Evolutionary conservation across 2,113 vertebrate species (phyloP).

Genomic region (Stigmatopora nigra): DNA sequence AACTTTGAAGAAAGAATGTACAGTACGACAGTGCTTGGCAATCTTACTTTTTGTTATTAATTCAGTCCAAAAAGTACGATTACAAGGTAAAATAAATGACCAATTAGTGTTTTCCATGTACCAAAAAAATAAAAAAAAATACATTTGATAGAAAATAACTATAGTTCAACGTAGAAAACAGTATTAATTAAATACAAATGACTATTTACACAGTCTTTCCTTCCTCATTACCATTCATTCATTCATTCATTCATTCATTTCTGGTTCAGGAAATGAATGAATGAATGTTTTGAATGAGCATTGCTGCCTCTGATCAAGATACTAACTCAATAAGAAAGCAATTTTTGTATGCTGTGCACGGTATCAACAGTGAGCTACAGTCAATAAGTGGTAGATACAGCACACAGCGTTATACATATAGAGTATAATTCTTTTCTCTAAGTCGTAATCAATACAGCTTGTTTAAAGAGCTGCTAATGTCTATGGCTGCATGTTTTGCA

Average conservation of each 20-base stretch:
- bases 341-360: conserved; percentile 7
- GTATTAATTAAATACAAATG: too few species aligned
- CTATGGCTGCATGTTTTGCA: conserved; percentile 48
- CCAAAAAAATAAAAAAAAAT: neutral
- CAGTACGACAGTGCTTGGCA: neutral
- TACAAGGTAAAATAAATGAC: too few species aligned
- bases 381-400: conserved; percentile 51
- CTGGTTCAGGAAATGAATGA: too few species aligned
- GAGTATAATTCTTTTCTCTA: conserved; percentile 45
- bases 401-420: conserved; percentile 50
- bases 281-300: too few species aligned
- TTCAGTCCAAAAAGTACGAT: neutral
- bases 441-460: conserved; percentile 61
- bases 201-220: too few species aligned
- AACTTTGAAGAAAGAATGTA: neutral
- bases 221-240: too few species aligned
- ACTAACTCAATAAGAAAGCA: too few species aligned
- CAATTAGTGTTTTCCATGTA: neutral
- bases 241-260: too few species aligned
- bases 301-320: too few species aligned
- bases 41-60: neutral
- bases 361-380: conserved; percentile 20
- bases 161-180: too few species aligned
- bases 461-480: conserved; percentile 68
- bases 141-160: neutral